A percentile compares a stretch with the other conserved stretches of the same genome.
Evolutionary conservation across 2,888 invertebrate species (phyloP).

Genomic region (Sturmia bella): DNA sequence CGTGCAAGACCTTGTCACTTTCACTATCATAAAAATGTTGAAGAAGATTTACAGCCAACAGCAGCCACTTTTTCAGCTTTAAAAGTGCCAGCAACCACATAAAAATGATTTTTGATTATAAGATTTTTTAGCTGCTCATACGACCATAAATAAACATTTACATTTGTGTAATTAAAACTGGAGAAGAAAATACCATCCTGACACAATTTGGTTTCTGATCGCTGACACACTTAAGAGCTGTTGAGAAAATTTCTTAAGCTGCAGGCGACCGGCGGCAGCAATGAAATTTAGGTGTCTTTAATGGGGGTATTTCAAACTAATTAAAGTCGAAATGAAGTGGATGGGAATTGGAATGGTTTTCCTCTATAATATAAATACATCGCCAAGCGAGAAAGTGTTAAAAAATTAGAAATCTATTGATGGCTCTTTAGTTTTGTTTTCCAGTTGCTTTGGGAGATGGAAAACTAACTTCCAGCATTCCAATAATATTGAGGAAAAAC

Average conservation of each 20-base stretch:
- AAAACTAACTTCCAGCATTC: too few relatives aligned
- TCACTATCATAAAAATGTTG: conserved; percentile 16
- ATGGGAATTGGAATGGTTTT: too few relatives aligned
- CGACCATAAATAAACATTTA: conserved; percentile 20
- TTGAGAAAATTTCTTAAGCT: conserved; percentile 16
- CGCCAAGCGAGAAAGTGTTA: too few relatives aligned
- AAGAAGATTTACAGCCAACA: conserved; percentile 14
- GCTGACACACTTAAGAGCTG: conserved; percentile 18
- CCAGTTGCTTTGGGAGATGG: too few relatives aligned
- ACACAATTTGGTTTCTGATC: conserved; percentile 60
- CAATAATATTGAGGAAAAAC: too few relatives aligned
- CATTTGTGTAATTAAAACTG: conserved; percentile 33
- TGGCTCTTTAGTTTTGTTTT: too few relatives aligned
- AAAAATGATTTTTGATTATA: conserved; percentile 30
- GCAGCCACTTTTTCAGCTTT: not conserved
- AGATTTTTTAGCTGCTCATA: conserved; percentile 4
- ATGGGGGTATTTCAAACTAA: not conserved
- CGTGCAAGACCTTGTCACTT: conserved; percentile 35
- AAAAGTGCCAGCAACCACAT: conserved; percentile 24
- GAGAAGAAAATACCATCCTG: conserved; percentile 54
- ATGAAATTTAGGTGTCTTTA: conserved; percentile 47
- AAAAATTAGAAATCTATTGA: too few relatives aligned
- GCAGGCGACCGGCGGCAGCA: conserved; percentile 42
- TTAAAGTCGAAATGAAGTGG: too few relatives aligned
- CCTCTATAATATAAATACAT: too few relatives aligned